Base-by-base conservation (phyloP, 2,797 vertebrate genomes). In the Gallinago solitaria region DNA sequence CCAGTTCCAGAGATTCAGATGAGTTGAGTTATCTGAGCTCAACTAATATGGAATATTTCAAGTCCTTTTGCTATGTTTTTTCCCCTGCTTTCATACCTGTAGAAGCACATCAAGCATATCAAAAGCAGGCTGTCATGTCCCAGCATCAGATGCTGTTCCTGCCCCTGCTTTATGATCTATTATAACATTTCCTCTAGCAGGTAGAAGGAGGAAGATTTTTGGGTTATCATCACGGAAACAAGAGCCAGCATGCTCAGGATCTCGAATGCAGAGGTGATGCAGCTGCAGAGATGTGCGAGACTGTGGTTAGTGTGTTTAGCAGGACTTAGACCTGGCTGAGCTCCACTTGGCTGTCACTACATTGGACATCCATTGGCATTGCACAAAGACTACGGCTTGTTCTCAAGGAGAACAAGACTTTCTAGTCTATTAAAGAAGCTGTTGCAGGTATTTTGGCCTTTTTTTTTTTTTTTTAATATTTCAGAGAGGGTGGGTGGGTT, bases 241-340 rank as follows among this genome's bases (percentile, higher is more conserved):
- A 75, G 33, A 45, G 35, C 5, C 71, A 83, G 76, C 5, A 28
- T 9, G 14, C 25, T 81, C 65, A 68, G 57, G 19, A 63, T 17
- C 27, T 28, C 24, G 18, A 9, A 32, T 12, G 20, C 25, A 35
- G 54, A 0, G 0, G 9, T 1, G 3, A 90, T n/a, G 21, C 71
- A 56, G 78, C 67, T 87, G 67, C 32, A 73, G 81, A 74, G 48
- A 43, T 1, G 16, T 9, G 21, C 0, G 2, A 70, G 65, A 50
- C 48, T 70, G 63, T 19, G 33, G 53, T 73, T 8, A 65, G 37
- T 65, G 63, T 23, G 33, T 57, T 76, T 11, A 65, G 37, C 30
- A 43, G n/a, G 45, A 43, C 45, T 95, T 7, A 56, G 39, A 78
- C 19, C 56, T 68, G 35, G 12, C 28, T 11, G 16, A 61, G 27